These are phyloP conservation scores for Biston betularia DNA, from an alignment of 2,888 invertebrate genomes.

Conservation along the genomic window DNA sequence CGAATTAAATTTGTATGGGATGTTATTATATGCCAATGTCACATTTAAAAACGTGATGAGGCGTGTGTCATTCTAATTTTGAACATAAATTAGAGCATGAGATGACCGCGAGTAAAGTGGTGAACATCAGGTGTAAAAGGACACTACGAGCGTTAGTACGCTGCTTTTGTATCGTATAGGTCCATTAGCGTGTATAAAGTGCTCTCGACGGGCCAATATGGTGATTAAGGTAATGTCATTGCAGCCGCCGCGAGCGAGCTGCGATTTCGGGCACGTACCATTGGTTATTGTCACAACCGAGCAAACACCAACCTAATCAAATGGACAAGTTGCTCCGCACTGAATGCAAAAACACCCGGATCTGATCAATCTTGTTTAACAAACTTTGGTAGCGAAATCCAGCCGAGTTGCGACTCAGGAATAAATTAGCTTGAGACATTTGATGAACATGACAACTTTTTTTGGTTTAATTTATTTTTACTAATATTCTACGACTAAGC, in stretches of 20 bases:
- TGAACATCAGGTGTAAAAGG: conserved; percentile 29
- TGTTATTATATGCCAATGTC: too few species aligned
- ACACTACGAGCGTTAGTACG: conserved; percentile 1
- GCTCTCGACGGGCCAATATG: conserved; percentile 67
- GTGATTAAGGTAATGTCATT: conserved; percentile 76
- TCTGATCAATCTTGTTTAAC: conserved; percentile 34
- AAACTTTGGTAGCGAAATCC: conserved; percentile 35
- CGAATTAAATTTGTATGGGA: too few species aligned
- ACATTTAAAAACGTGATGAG: too few species aligned
- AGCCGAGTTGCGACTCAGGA: conserved; percentile 31
- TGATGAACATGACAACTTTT: conserved; percentile 42
- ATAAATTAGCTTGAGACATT: conserved; percentile 49
- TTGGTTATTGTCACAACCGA: conserved; percentile 52
- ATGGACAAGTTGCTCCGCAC: conserved; percentile 44
- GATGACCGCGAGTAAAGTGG: conserved; percentile 15
- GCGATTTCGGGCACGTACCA: conserved; percentile 56
- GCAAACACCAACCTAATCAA: conserved; percentile 44
- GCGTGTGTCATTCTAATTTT: too few species aligned
- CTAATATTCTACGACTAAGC: too few species aligned
- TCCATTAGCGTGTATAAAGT: conserved; percentile 66
- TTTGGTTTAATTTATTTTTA: conserved; percentile 2
- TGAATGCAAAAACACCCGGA: conserved; percentile 36
- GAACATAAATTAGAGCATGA: too few species aligned
- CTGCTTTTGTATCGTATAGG: conserved; percentile 49
- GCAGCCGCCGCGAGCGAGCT: conserved; percentile 51